Base-by-base conservation (phyloP, 2,888 invertebrate genomes). In the Epiblema foenella region DNA sequence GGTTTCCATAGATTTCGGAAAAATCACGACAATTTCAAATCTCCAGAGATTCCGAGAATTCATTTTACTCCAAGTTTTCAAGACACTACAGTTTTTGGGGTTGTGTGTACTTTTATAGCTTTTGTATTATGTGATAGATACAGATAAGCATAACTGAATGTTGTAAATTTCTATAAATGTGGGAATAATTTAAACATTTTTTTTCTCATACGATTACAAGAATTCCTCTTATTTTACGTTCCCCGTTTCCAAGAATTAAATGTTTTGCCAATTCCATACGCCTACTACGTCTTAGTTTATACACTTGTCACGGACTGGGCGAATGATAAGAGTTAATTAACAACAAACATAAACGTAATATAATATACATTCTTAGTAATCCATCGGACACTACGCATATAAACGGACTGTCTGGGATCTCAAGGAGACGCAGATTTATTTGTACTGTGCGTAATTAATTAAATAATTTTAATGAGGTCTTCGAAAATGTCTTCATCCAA, bases 281-380 rank as follows among this genome's bases (percentile, higher is more conserved):
- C 51, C 20, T 65, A 65, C 59, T 70, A 56, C 70, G 70, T 49
- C 70, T 59, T 29, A 17, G 51, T 42, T 46, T 58, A 42, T 59
- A 59, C 37, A 46, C 54, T 24, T 24, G 65, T 63, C 70, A 65
- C 69, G 69, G 52, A 29, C 65, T 54, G 33, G 42, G 10, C 12
- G 65, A 54, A 46, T 70, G 70, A 70, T 70, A 70, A 70, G 59
- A 66, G 42, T 37, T 65, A 54, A 59, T 59, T 70, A 60, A 70
- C 59, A 46, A 70, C 59, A 60, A 66, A 60, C 39, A 57, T 51
- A 24, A 29, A 63, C 57, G 63, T 52, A 63, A 54, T 63, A 51
- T 60, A 68, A 60, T 58, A 29, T 64, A 58, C 63, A 24, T 57
- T 58, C 54, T 54, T 66, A 59, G 59, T 70, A 66, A 70, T 66